Evolutionary conservation across 2,113 vertebrate species (phyloP), one percentile per base, ranked within the genome.

Genomic region (Antennarius striatus): DNA sequence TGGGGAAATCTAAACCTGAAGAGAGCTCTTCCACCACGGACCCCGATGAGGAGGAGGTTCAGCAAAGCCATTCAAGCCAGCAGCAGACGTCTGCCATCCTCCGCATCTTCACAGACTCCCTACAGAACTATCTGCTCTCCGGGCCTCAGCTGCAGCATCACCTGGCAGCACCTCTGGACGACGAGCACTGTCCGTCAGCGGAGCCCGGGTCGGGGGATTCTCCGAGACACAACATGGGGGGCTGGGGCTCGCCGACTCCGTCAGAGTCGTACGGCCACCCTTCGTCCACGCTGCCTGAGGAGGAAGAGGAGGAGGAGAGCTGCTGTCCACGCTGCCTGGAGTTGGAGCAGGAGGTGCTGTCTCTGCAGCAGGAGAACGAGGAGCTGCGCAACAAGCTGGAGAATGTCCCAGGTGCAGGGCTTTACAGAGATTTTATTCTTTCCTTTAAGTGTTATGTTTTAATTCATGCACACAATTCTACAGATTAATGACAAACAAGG

Each of bases 181-280:
- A 91, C 5, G 95, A 96, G 78, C 95, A 92, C 63, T 92, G 94
- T 86, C 95, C 91, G 28, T 80, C 93, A 63, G 75, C 73, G 0
- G 96, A 96, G 48, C 87, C 94, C 68, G 94, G 94, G 43, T 93
- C 94, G 3, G 93, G 94, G 40, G 91, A 91, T 16, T 94, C 96
- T 43, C 91, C 96, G 0, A 93, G 94, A 56, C 96, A 96, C 77
- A 95, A 92, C 54, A 84, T 97, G 60, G 95, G 95, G 75, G 96
- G 96, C 80, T 99, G 97, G 98, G 93, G 94, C 56, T 99, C 98
- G 65, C 98, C 98, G 2, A 91, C 97, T 8, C 97, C 95, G 0
- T 99, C 98, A 0, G 98, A 99, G 82, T 99, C 98, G 2, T 96
- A 99, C 0, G 97, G 96, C 47, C 97, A 99, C 82, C 98, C 97